Conservation (phyloP, 1,140 invertebrate genomes). For the Lordiphosa clarofinis region DNA sequence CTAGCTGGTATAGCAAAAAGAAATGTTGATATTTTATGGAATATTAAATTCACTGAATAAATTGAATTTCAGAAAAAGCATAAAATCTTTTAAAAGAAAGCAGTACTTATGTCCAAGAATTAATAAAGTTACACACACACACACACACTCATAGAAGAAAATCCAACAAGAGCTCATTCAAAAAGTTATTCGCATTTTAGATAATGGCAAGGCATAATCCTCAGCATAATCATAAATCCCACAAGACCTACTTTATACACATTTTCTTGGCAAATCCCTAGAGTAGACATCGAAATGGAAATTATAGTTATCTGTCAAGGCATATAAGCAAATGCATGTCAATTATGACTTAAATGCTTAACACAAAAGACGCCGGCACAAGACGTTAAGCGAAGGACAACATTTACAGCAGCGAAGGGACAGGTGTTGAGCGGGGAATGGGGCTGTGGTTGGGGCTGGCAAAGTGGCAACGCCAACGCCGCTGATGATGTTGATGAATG, state of each 20-base stretch:
- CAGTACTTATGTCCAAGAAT: too few species aligned
- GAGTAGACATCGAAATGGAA: constrained; percentile 25
- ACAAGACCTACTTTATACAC: neutral
- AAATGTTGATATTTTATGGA: too few species aligned
- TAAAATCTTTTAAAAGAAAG: too few species aligned
- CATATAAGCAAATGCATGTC: constrained; percentile 71
- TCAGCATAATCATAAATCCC: constrained; percentile 23
- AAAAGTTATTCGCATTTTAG: too few species aligned
- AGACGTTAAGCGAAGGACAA: constrained; percentile 19
- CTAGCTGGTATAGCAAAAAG: too few species aligned
- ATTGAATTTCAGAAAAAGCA: too few species aligned
- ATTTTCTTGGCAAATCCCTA: constrained; percentile 8
- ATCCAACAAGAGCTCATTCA: too few species aligned
- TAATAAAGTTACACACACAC: too few species aligned
- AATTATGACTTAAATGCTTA: constrained; percentile 73
- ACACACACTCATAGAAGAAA: too few species aligned
- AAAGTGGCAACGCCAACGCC: constrained; percentile 31
- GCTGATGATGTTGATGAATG: constrained; percentile 73
- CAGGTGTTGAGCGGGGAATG: neutral
- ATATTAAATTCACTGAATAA: too few species aligned
- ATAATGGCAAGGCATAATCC: constrained; percentile 20
- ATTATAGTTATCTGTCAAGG: constrained; percentile 68
- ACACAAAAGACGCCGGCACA: constrained; percentile 59
- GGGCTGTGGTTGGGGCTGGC: constrained; percentile 5
- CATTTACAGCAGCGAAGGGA: constrained; percentile 7